Base-by-base conservation (phyloP, 1,140 invertebrate species). In the Drosophila carrolli region DNA sequence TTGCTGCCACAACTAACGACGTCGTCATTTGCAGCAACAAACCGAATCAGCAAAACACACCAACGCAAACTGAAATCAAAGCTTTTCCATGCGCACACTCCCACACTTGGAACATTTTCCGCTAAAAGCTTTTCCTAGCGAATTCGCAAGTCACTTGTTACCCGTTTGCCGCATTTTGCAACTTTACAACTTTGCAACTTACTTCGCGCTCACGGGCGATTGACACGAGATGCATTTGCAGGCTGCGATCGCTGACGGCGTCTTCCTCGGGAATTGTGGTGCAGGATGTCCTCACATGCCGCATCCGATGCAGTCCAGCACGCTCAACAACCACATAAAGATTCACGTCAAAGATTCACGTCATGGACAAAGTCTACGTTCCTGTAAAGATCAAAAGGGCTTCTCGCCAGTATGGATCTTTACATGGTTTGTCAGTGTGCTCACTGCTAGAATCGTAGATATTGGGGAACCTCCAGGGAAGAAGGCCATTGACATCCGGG, bases 211-310 rank as follows among this genome's bases (percentile, higher is more conserved):
- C 63, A 4, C 62, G 50, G 71, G 44, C 59, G 1, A 65, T 40
- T 6, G 59, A 53, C 1, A 37, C 48, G 11, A 72, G 32, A 54
- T 47, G 65, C 46, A 72, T 48, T 14, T 55, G 44, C 37, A 67
- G 58, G 38, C 16, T 46, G 44, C 44, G 62, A 70, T 71, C 75
- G 59, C 90, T 91, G 84, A 91, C 78, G 23, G 90, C 86, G 60
- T 91, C 90, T 61, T 91, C 90, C 73, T 91, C 90, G 27, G 90
- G 90, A 62, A 91, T 91, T 7, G 90, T 91, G 16, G 90, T 90
- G 54, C 90, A 91, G 0, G 90, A 91, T 4, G 90, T 91, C 57
- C 90, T 83, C 11, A 91, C 75, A 62, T 91, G 90, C 1, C 90
- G 81, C 66, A 88, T 74, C 13, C 90, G 90, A 72, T 91, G 78